A percentile compares a stretch with the other conserved stretches of the same genome.
Evolutionary conservation across 2,797 vertebrate genomes (phyloP).

Genomic region (Novumbra hubbsi): DNA sequence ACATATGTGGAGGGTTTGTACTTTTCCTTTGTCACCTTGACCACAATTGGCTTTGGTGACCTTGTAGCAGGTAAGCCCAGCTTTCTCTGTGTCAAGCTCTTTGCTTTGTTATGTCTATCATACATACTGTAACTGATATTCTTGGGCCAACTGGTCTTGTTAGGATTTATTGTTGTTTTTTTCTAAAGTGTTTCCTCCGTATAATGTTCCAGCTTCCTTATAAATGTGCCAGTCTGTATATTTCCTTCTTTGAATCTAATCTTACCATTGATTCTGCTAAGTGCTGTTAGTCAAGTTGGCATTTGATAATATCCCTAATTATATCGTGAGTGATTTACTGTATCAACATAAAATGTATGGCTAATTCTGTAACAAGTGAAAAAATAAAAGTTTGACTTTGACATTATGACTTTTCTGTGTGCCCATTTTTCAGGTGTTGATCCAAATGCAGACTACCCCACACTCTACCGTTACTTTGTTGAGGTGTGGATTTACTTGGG

Average conservation of each 20-base stretch:
- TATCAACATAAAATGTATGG: neutral
- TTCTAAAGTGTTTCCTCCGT: neutral
- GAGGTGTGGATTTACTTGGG: constrained; percentile 99
- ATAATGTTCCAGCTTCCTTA: neutral
- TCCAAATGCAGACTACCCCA: constrained; percentile 86
- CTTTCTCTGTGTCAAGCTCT: neutral
- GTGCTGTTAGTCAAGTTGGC: neutral
- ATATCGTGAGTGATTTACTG: neutral
- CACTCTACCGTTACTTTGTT: constrained; percentile 96
- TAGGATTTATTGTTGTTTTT: neutral
- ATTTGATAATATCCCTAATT: constrained; percentile 12
- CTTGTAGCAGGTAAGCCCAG: constrained; percentile 86
- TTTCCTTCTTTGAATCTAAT: neutral
- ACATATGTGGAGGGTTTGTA: constrained; percentile 93
- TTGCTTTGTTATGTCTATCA: neutral
- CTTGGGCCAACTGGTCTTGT: neutral
- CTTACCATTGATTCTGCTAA: neutral
- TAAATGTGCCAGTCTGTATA: neutral
- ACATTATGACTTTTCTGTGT: neutral
- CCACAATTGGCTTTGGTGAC: constrained; percentile 97
- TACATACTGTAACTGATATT: neutral
- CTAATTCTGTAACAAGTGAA: neutral
- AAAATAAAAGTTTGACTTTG: neutral
- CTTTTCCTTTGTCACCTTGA: constrained; percentile 98
- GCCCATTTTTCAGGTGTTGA: constrained; percentile 82